phyloP scores from a whole-genome alignment of 2,113 vertebrate genomes.

The Neogale vison region DNA sequence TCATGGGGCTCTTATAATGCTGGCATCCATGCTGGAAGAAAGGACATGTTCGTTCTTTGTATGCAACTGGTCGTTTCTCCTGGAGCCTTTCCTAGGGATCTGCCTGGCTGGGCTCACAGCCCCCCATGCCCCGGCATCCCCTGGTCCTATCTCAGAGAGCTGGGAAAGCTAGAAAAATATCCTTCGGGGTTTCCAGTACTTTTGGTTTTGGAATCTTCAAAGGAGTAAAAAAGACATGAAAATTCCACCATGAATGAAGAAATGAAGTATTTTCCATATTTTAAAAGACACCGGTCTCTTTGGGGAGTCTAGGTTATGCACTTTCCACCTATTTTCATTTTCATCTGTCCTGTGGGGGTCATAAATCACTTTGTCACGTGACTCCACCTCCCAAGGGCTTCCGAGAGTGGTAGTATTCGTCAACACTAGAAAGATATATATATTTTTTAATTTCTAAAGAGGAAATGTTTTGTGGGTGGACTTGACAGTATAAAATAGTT shows the following conservation, averaged over 20 bases:
- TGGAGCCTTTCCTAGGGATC: too few species aligned
- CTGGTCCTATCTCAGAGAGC: not conserved
- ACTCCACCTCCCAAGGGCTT: not conserved
- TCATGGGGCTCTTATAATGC: not conserved
- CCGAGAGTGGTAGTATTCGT: not conserved
- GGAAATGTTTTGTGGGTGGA: constrained; percentile 1
- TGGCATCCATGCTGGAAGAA: not conserved
- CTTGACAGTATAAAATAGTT: not conserved
- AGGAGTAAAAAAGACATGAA: not conserved
- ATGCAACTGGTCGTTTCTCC: not conserved
- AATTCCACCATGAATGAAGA: not conserved
- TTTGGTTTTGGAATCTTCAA: constrained; percentile 27
- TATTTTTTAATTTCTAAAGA: not conserved
- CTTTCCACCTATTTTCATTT: not conserved
- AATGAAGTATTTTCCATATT: not conserved
- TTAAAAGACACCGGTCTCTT: not conserved
- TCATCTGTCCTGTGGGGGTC: not conserved
- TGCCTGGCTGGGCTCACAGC: rapidly evolving
- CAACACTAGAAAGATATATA: not conserved
- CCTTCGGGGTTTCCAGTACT: not conserved
- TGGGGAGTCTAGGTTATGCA: not conserved
- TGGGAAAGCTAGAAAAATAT: not conserved
- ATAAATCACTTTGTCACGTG: not conserved
- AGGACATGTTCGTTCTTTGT: not conserved
- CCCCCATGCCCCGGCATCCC: not conserved